Percentiles rank a stretch among this genome's conserved stretches.
These are phyloP conservation scores for Amniataba percoides DNA, from an alignment of 2,797 vertebrate genomes.

Conservation along the genomic window DNA sequence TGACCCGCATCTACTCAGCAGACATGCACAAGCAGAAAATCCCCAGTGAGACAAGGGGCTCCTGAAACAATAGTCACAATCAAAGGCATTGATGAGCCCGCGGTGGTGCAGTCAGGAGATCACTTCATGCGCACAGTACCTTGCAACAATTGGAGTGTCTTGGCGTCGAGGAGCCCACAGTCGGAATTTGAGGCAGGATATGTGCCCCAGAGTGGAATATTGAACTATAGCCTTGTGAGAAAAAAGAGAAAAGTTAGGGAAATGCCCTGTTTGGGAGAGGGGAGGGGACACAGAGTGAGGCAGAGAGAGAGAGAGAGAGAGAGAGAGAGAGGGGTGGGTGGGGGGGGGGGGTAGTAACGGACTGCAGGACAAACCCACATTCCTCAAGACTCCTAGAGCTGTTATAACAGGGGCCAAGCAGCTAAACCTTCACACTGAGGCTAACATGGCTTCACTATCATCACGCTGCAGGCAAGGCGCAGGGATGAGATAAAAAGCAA, in stretches of 20 bases:
- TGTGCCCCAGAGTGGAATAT: slow-evolving; percentile 84
- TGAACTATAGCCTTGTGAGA: slow-evolving; percentile 85
- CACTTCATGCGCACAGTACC: slow-evolving; percentile 75
- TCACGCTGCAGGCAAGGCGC: slow-evolving; percentile 43
- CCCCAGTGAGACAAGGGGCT: slow-evolving; percentile 54
- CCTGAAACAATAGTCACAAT: slow-evolving; percentile 63
- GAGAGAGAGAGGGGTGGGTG: slow-evolving; percentile 66
- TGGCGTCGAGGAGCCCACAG: slow-evolving; percentile 82
- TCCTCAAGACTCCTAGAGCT: slow-evolving; percentile 84
- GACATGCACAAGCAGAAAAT: slow-evolving; percentile 48
- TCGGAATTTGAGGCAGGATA: slow-evolving; percentile 85
- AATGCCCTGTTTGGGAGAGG: slow-evolving; percentile 88
- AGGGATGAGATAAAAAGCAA: slow-evolving; percentile 45
- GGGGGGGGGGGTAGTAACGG: slow-evolving; percentile 81
- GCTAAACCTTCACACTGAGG: slow-evolving; percentile 60
- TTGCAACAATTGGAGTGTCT: slow-evolving; percentile 77
- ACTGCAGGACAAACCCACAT: slow-evolving; percentile 87
- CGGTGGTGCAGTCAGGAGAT: slow-evolving; percentile 40
- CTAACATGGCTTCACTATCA: slow-evolving; percentile 62
- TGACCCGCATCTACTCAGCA: slow-evolving; percentile 6
- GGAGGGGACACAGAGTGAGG: slow-evolving; percentile 84
- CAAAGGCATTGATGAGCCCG: slow-evolving; percentile 59
- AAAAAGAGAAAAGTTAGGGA: slow-evolving; percentile 88
- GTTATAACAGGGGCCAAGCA: slow-evolving; percentile 76
- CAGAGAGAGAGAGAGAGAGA: slow-evolving; percentile 73